Base-by-base conservation (phyloP, 2,797 vertebrate species). In the Aselliscus stoliczkanus region DNA sequence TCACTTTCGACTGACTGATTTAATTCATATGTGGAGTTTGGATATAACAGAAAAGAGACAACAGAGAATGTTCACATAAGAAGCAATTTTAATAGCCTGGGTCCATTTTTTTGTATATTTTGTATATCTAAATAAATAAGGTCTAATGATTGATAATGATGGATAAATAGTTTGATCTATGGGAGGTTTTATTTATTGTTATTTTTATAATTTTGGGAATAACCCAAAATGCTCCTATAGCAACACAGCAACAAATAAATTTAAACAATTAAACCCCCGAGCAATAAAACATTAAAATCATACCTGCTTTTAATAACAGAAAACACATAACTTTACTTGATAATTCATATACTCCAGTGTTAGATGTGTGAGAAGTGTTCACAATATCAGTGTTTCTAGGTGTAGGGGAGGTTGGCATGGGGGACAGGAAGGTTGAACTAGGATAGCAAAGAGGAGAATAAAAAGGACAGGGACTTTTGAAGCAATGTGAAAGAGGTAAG, bases 351-450 rank as follows among this genome's bases (percentile, higher is more conserved):
- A 56, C 14, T 50, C 9, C 13, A 39, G 12, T 13, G 10, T 29
- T 75, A 15, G 10, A 67, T 60, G 4, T 25, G 20, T 65, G 18
- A 85, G 73, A 67, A 42, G 3, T 29, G 39, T 65, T 67, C 12
- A 56, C 42, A 77, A n/a, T 50, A 54, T 44, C 27, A 70, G 0
- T 56, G n/a, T 29, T 47, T 21, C 17, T 25, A 69, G 18, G 6
- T 42, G 7, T 3, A 0, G 37, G 4, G 34, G 56, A 10, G 34
- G 65, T 1, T 0, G 1, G 11, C 69, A 7, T 23, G 79, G 20
- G 4, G 37, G 67, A 62, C 23, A 3, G 62, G 23, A 72, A 6
- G 1, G 13, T 79, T 92, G 9, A 88, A 95, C 29, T 50, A 18
- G n/a, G 29, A 82, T 29, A 89, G 21, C 17, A 31, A 87, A 31